A percentile compares a stretch with the other conserved stretches of the same genome.
These are phyloP conservation scores for Chascanopsetta lugubris DNA, from an alignment of 2,113 vertebrate genomes.

Conservation along the genomic window DNA sequence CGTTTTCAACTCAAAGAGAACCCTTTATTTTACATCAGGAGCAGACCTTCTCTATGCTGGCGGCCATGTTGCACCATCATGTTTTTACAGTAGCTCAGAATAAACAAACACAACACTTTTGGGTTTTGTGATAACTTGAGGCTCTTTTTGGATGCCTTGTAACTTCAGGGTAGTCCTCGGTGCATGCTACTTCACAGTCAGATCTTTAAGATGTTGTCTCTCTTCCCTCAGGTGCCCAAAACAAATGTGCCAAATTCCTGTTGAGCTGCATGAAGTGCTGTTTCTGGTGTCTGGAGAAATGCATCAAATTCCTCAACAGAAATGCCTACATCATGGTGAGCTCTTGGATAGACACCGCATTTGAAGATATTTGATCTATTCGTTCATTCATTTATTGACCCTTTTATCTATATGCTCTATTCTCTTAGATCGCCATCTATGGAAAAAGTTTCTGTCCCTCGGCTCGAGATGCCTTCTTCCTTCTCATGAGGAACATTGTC, in stretches of 20 bases:
- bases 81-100: no score
- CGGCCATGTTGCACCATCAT: no score
- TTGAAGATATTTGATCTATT: not conserved
- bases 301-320: constrained; percentile 94
- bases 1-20: no score
- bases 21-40: no score
- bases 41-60: no score
- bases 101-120: no score
- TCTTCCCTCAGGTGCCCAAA: constrained; percentile 83
- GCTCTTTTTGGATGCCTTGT: no score
- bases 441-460: constrained; percentile 96
- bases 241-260: constrained; percentile 88
- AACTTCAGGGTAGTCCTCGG: no score
- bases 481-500: constrained; percentile 95
- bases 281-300: constrained; percentile 98
- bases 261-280: constrained; percentile 94
- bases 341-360: not conserved
- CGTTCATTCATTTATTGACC: no score
- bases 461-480: constrained; percentile 90
- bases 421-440: constrained; percentile 88
- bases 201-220: not conserved
- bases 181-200: no score
- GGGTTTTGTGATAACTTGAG: no score
- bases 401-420: no score
- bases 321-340: constrained; percentile 98